Evolutionary conservation across 2,888 invertebrate species (phyloP).

Genomic region (Drosophila affinis): DNA sequence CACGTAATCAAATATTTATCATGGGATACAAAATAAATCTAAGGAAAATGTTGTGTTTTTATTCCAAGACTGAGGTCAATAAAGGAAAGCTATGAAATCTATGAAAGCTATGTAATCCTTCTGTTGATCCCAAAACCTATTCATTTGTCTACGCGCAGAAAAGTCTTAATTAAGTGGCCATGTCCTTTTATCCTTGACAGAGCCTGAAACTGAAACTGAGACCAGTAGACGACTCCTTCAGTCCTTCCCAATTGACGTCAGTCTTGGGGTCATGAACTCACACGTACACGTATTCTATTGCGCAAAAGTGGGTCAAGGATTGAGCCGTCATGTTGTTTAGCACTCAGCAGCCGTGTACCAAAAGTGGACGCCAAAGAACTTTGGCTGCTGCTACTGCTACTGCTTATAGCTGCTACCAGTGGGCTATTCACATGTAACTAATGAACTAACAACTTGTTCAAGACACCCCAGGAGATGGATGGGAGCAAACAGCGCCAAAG

Average conservation of each 20-base stretch:
- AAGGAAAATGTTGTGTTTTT: too few species aligned
- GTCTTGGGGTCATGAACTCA: conserved; percentile 13
- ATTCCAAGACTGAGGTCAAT: too few species aligned
- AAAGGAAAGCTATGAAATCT: too few species aligned
- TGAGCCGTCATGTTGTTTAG: conserved; percentile 21
- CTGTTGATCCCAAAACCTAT: too few species aligned
- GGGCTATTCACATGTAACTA: conserved; percentile 15
- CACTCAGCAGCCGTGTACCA: conserved; percentile 12
- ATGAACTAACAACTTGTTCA: conserved; percentile 44
- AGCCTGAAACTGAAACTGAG: conserved; percentile 16
- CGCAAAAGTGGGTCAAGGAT: conserved; percentile 69
- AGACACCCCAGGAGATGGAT: conserved; percentile 50
- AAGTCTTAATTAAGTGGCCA: background rate
- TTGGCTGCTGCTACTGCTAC: background rate
- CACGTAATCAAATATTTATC: background rate
- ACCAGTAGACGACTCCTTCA: background rate
- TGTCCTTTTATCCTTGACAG: conserved; percentile 21
- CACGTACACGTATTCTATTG: conserved; percentile 9
- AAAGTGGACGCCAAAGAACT: conserved; percentile 18
- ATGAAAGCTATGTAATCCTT: too few species aligned
- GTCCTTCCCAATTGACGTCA: conserved; percentile 58
- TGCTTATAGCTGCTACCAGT: background rate
- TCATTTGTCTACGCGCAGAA: too few species aligned
- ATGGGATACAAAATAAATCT: too few species aligned
- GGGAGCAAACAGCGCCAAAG: conserved; percentile 4